phyloP scores from a whole-genome alignment of 2,797 vertebrate species.

The Gambelia wislizenii region DNA sequence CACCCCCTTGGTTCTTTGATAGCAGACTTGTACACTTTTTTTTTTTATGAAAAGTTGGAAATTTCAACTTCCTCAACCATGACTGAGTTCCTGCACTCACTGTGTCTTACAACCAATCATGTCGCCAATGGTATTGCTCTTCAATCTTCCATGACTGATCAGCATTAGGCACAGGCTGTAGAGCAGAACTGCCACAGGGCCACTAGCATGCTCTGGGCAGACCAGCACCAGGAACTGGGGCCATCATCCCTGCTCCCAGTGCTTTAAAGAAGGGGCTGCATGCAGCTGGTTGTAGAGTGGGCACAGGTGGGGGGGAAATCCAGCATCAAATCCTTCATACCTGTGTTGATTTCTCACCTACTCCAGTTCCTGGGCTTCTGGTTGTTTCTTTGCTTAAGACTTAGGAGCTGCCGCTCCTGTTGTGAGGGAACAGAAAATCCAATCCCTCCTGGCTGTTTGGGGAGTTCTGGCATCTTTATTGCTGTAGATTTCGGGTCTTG shows the following conservation, averaged over 20 bases:
- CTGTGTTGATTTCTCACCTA: background rate
- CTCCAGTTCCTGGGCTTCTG: background rate
- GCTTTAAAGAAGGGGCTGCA: slow-evolving; percentile 14
- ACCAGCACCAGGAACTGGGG: background rate
- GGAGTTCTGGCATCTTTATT: background rate
- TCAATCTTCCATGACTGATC: slow-evolving; percentile 42
- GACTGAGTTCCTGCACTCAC: slow-evolving; percentile 46
- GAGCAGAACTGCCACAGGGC: slow-evolving; percentile 18
- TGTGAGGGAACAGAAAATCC: background rate
- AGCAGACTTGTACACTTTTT: slow-evolving; percentile 69
- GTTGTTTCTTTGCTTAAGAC: slow-evolving; percentile 3
- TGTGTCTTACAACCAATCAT: slow-evolving; percentile 44
- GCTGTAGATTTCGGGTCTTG: background rate
- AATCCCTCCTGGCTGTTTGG: background rate
- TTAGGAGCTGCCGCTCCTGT: background rate
- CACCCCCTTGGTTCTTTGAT: slow-evolving; percentile 66
- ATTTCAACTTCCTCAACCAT: slow-evolving; percentile 29
- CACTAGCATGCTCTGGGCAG: slow-evolving; percentile 18
- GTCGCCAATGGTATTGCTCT: slow-evolving; percentile 24
- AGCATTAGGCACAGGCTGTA: slow-evolving; percentile 24
- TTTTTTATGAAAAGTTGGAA: slow-evolving; percentile 40
- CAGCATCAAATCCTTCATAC: slow-evolving; percentile 12
- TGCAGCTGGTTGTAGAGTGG: slow-evolving; percentile 31
- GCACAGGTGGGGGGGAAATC: slow-evolving; percentile 2
- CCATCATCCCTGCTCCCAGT: slow-evolving; percentile 15